Evolutionary conservation across 2,797 vertebrate species (phyloP).

Genomic region (Tragelaphus oryx): DNA sequence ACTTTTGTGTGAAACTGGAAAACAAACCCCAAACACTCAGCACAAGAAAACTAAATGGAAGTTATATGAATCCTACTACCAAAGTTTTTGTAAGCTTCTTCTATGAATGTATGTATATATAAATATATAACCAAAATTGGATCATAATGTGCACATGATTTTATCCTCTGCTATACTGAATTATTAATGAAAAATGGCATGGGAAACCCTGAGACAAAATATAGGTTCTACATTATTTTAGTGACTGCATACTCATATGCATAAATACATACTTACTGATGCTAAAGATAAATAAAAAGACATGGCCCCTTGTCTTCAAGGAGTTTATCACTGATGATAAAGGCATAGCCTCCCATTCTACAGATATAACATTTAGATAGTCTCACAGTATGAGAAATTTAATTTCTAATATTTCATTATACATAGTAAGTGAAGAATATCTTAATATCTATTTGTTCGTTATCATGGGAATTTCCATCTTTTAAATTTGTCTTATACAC

Average conservation of each 20-base stretch:
- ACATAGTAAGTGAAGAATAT: neutral
- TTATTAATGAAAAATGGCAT: neutral
- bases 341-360: neutral
- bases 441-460: neutral
- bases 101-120: neutral
- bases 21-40: neutral
- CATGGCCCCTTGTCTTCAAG: neutral
- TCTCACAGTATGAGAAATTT: neutral
- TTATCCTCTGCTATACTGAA: neutral
- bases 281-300: neutral
- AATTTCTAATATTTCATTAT: neutral
- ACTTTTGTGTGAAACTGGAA: neutral
- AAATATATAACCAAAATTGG: neutral
- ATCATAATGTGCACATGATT: neutral
- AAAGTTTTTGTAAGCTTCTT: neutral
- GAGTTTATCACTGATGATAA: neutral
- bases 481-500: neutral
- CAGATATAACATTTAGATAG: neutral
- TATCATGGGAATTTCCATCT: neutral
- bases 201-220: neutral
- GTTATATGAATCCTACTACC: neutral
- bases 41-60: neutral
- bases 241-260: neutral
- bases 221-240: neutral
- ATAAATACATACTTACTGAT: neutral